Evolutionary conservation across 2,113 vertebrate genomes (phyloP), one percentile per base, ranked within the genome.

Genomic region (Syrmaticus mikado): DNA sequence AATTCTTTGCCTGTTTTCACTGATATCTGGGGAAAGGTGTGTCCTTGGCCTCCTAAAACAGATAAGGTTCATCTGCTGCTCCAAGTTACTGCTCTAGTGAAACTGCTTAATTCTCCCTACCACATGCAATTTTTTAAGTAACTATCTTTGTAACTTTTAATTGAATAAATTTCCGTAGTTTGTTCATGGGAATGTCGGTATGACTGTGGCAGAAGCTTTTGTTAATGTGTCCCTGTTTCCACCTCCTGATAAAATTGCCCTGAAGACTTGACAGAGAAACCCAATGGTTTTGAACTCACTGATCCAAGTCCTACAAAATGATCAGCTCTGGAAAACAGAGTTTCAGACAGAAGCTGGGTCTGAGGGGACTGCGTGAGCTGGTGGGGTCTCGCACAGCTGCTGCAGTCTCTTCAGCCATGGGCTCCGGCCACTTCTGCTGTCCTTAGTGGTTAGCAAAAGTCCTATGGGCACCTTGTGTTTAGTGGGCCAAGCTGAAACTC

Each of bases 341-440:
- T 21, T 88, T 67, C 53, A 46, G 65, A 32, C 24, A 50, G 13
- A 65, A 28, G 17, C 38, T 22, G 53, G 28, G 28, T 27, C 20
- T 2, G 0, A 1, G 8, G 14, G 28, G 17, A 73, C 6, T 1
- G 3, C 11, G 11, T 25, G 34, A 55, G 30, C 36, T 64, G 20
- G 7, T 43, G n/a, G 7, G 17, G 3, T 9, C 50, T 5, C 55
- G 36, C 14, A 32, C 11, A 28, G 62, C 68, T 78, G 30, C 11
- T 68, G 24, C 3, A 12, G 28, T 43, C 24, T 36, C 40, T 25
- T 27, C 19, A n/a, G 30, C 4, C 15, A 10, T 18, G 0, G 1
- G 2, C 14, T 57, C 11, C 8, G 2, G 43, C 41, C 25, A 50
- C 1, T 11, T 38, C 38, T 55, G 32, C 60, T 89, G 19, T 85